Evolutionary conservation across 2,113 vertebrate genomes (phyloP).

Genomic region (Trematomus loennbergii): DNA sequence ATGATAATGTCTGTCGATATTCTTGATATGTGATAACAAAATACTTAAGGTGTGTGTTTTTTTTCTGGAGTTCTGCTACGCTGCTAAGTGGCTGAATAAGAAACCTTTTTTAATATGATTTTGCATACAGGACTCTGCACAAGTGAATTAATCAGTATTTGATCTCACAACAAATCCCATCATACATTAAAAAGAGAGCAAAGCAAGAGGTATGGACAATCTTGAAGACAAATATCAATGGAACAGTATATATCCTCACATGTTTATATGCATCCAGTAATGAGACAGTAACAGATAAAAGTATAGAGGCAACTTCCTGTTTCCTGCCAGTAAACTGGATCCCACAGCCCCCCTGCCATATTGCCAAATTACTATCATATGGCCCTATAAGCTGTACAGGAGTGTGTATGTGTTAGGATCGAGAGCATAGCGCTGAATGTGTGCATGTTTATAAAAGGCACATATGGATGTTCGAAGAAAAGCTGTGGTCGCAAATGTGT

Average conservation of each 20-base stretch:
- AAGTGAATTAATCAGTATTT: no score
- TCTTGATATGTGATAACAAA: no score
- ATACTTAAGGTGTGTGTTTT: no score
- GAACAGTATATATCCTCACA: neutral
- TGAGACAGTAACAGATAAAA: conserved; percentile 16
- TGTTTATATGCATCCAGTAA: conserved; percentile 13
- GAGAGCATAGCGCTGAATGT: conserved; percentile 26
- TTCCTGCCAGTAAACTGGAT: conserved; percentile 52
- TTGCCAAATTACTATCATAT: conserved; percentile 59
- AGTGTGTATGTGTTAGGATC: conserved; percentile 18
- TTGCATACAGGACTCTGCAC: no score
- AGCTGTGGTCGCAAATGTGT: conserved; percentile 40
- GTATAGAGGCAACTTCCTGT: conserved; percentile 21
- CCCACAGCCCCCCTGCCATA: conserved; percentile 35
- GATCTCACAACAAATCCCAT: no score
- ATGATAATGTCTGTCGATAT: neutral
- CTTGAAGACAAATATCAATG: neutral
- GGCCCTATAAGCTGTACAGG: conserved; percentile 22
- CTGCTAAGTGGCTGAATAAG: neutral
- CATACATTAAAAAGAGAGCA: no score
- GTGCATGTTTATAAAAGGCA: conserved; percentile 37
- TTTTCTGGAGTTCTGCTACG: no score
- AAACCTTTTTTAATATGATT: no score
- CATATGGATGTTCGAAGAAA: conserved; percentile 64
- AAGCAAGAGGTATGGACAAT: no score